Base-by-base conservation (phyloP, 2,113 vertebrate species). In the Triplophysa dalaica region DNA sequence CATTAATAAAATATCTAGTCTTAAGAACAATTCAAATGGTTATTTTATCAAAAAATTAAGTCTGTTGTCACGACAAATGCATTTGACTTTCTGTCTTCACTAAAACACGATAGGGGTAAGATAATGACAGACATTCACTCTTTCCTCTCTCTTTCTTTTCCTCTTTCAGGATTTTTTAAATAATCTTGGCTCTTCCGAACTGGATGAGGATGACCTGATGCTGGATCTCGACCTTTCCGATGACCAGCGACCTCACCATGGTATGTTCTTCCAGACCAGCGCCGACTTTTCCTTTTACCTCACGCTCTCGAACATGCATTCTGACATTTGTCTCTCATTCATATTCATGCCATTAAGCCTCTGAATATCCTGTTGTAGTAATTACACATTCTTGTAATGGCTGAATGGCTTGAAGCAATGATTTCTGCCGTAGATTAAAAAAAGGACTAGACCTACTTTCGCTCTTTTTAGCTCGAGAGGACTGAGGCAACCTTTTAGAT, bases 131-230 rank as follows among this genome's bases (percentile, higher is more conserved):
- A 52, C 5, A 0, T 1, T 52, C 13, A 24, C 24, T 24, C 24
- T 24, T 24, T 24, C 24, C 24, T 24, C 24, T 24, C 24, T 24
- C 24, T 24, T 24, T 24, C 24, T 24, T 24, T 24, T 85, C 45
- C 73, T 50, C n/a, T 43, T 43, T 0, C 24, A 99, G 98, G 97
- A 99, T 90, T 92, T 98, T 77, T 89, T 99, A 84, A 98, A 98
- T 91, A 95, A 97, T 86, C 89, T 99, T 88, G 97, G 97, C 43
- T 99, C 98, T 52, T 98, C 96, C 81, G 98, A 99, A 86, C 87
- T 99, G 81, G 98, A 99, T 88, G 98, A 99, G 87, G 98, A 99
- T 85, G 98, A 99, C 85, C 90, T 99, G 21, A 99, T 99, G 98
- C 91, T 99, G 85, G 98, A 99, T 86, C 89, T 99, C 84, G 98